Percentiles rank a stretch among this genome's conserved stretches.
These are phyloP conservation scores for Oncorhynchus clarkii DNA, from an alignment of 2,113 vertebrate species.

Conservation along the genomic window DNA sequence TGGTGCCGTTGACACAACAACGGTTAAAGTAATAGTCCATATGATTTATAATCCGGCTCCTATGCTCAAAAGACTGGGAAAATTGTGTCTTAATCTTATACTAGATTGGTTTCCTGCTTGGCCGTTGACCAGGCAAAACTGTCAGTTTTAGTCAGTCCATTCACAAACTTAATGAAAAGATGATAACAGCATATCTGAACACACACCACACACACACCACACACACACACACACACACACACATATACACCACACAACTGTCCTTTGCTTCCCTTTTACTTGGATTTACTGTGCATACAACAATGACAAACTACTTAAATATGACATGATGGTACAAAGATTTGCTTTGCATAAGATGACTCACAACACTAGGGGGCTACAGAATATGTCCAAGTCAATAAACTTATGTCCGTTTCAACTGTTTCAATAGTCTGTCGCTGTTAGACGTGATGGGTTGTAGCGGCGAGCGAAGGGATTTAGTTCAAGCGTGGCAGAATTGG, in stretches of 20 bases:
- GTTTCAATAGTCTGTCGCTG: not conserved
- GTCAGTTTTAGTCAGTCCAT: too few species aligned
- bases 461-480: not conserved
- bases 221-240: too few species aligned
- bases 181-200: too few species aligned
- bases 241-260: too few species aligned
- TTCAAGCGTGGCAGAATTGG: not conserved
- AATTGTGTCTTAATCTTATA: too few species aligned
- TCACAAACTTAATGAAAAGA: too few species aligned
- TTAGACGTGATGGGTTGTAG: not conserved
- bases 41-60: too few species aligned
- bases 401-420: not conserved
- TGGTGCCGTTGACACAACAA: not conserved
- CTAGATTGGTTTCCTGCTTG: too few species aligned
- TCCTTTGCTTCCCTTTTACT: too few species aligned
- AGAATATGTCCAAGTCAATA: not conserved
- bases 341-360: not conserved
- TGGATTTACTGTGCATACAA: not conserved
- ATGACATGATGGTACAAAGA: not conserved
- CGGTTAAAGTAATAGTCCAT: not conserved
- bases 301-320: not conserved
- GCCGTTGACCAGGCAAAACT: too few species aligned
- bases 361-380: not conserved
- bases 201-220: too few species aligned
- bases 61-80: too few species aligned